Evolutionary conservation across 2,113 vertebrate genomes (phyloP).

Genomic region (Lophochroa leadbeateri): DNA sequence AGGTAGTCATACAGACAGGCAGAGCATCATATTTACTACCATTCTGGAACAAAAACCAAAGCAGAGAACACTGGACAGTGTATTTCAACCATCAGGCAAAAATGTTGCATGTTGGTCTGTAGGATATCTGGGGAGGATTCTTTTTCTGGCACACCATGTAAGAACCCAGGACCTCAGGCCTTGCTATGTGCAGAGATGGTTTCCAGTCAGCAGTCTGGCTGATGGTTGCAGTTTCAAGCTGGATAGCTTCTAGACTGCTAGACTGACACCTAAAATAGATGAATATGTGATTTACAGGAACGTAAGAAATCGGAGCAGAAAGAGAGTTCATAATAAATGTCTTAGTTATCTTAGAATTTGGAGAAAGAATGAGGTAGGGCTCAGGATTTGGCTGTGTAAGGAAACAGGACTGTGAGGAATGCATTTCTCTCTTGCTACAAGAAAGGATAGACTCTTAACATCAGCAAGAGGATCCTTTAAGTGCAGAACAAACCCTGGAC

Average conservation of each 20-base stretch:
- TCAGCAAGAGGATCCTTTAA: background rate
- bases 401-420: background rate
- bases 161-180: background rate
- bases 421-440: background rate
- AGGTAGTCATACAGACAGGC: background rate
- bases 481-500: background rate
- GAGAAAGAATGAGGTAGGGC: background rate
- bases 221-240: background rate
- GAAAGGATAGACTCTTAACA: background rate
- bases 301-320: background rate
- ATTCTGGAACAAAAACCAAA: conserved; percentile 4
- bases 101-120: background rate
- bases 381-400: background rate
- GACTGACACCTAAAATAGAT: conserved; percentile 38
- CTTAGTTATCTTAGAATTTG: background rate
- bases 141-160: background rate
- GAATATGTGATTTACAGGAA: background rate
- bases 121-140: background rate
- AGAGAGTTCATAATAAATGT: background rate
- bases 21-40: background rate
- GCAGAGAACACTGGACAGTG: background rate
- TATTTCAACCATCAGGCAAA: background rate
- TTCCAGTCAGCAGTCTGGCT: background rate
- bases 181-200: background rate
- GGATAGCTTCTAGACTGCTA: conserved; percentile 20